These are phyloP conservation scores for Cosmia pyralina DNA, from an alignment of 2,888 invertebrate species.

Conservation along the genomic window DNA sequence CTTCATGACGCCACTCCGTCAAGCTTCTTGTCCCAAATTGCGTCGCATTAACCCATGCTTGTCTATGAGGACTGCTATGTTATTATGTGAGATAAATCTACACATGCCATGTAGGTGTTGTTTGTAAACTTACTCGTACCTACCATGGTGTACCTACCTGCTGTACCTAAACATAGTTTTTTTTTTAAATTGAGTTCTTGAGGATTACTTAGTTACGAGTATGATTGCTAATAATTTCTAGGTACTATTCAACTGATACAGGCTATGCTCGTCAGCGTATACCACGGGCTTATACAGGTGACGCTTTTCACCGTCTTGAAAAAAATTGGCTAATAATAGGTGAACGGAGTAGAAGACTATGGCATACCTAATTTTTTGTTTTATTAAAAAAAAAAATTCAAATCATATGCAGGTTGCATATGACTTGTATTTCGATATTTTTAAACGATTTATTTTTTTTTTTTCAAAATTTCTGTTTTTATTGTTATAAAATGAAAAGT, in stretches of 20 bases:
- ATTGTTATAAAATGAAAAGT: no score
- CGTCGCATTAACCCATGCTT: constrained; percentile 76
- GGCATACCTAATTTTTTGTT: no score
- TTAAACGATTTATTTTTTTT: no score
- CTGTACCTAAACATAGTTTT: no score
- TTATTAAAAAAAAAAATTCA: no score
- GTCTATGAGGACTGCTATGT: constrained; percentile 60
- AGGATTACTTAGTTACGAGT: background rate
- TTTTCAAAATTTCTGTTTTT: no score
- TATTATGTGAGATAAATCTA: constrained; percentile 31
- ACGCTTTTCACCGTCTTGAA: no score
- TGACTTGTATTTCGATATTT: no score
- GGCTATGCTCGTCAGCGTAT: background rate
- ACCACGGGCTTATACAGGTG: background rate
- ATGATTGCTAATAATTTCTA: background rate
- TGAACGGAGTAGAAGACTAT: no score
- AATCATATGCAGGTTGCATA: no score
- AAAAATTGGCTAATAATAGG: no score
- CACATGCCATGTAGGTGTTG: background rate
- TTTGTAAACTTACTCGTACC: background rate
- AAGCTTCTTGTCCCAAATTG: constrained; percentile 77
- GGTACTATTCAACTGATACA: background rate
- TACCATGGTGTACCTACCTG: no score
- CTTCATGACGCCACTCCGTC: constrained; percentile 75
- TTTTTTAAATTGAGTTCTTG: background rate